phyloP scores from a whole-genome alignment of 1,140 invertebrate species.

The Papilio glaucus region DNA sequence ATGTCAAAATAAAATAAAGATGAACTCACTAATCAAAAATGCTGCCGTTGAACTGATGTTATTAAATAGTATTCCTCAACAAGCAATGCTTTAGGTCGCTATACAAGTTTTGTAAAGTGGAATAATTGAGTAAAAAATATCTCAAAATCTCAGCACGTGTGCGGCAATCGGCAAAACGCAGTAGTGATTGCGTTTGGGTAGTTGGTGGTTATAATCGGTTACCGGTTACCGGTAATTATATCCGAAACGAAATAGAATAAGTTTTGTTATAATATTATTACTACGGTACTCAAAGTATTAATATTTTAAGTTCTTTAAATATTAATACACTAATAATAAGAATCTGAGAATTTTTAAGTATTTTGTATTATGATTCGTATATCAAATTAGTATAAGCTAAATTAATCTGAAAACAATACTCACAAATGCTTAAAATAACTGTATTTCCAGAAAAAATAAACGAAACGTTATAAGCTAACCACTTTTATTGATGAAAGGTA shows the following conservation, averaged over 20 bases:
- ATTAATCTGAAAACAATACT: neutral
- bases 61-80: slow-evolving; percentile 52
- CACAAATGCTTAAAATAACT: neutral
- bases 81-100: slow-evolving; percentile 50
- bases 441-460: neutral
- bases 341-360: too few relatives aligned
- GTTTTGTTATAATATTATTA: neutral
- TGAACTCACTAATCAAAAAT: slow-evolving; percentile 66
- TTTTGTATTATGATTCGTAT: neutral
- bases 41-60: slow-evolving; percentile 52
- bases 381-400: too few relatives aligned
- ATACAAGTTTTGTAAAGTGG: slow-evolving; percentile 60
- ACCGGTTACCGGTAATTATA: slow-evolving; percentile 43
- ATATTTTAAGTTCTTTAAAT: too few relatives aligned
- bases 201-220: slow-evolving; percentile 41
- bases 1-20: slow-evolving; percentile 72
- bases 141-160: slow-evolving; percentile 80
- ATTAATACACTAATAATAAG: too few relatives aligned
- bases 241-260: neutral
- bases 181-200: slow-evolving; percentile 52
- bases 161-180: slow-evolving; percentile 78
- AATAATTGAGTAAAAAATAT: slow-evolving; percentile 75
- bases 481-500: neutral
- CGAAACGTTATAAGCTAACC: neutral
- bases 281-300: neutral